phyloP scores from a whole-genome alignment of 2,113 vertebrate species.

The Kryptolebias marmoratus region DNA sequence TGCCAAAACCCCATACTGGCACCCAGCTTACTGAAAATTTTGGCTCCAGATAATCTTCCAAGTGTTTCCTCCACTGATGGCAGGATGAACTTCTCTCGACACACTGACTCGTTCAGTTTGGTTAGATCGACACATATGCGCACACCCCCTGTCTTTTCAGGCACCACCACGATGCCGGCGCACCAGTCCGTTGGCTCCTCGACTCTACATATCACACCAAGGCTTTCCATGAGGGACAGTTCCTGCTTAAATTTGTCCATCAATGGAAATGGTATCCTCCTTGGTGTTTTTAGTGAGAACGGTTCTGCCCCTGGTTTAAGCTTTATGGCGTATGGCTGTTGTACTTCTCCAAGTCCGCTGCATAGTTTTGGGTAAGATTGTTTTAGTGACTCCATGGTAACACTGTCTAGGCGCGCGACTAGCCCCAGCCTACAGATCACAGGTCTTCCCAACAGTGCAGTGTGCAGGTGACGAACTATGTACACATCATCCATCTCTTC shows the following conservation, averaged over 20 bases:
- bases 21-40: conserved; percentile 33
- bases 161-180: too few relatives aligned
- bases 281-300: too few relatives aligned
- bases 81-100: conserved; percentile 34
- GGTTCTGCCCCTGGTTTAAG: not conserved
- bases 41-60: not conserved
- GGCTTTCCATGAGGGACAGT: too few relatives aligned
- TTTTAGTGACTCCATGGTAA: not conserved
- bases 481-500: not conserved
- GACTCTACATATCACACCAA: too few relatives aligned
- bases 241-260: too few relatives aligned
- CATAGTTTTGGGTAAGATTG: not conserved
- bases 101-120: conserved; percentile 1
- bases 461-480: not conserved
- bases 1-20: conserved; percentile 39
- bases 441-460: not conserved
- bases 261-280: too few relatives aligned
- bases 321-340: not conserved
- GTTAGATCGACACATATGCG: conserved; percentile 17
- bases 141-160: not conserved
- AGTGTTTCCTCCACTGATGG: conserved; percentile 35
- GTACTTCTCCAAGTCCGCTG: not conserved
- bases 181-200: too few relatives aligned
- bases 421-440: not conserved
- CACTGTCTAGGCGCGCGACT: not conserved